Evolutionary conservation across 2,113 vertebrate species (phyloP).

Genomic region (Pterocles gutturalis): DNA sequence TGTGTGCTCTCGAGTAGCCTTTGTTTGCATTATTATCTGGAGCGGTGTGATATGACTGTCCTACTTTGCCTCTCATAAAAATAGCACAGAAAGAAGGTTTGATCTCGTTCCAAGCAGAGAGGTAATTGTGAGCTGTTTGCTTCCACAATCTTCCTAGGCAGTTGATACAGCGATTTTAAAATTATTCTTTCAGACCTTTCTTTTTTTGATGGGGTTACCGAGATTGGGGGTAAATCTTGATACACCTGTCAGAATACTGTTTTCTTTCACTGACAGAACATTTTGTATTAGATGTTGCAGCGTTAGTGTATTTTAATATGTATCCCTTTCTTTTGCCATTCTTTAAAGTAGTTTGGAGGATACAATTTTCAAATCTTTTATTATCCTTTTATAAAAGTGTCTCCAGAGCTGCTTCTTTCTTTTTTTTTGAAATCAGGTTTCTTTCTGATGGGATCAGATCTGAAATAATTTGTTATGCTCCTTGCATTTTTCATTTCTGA

Average conservation of each 20-base stretch:
- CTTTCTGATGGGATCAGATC: background rate
- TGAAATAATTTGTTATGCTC: slow-evolving; percentile 30
- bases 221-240: background rate
- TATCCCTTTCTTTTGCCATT: background rate
- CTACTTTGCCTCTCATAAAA: slow-evolving; percentile 40
- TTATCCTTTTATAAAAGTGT: slow-evolving; percentile 4
- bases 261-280: background rate
- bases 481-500: slow-evolving; percentile 35
- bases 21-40: background rate
- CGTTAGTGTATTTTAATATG: background rate
- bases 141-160: background rate
- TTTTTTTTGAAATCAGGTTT: background rate
- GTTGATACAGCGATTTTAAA: background rate
- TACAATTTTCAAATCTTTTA: slow-evolving; percentile 32
- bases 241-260: background rate
- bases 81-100: slow-evolving; percentile 40
- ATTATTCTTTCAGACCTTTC: background rate
- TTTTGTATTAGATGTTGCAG: background rate
- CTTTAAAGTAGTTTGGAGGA: slow-evolving; percentile 8
- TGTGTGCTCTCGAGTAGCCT: background rate
- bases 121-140: slow-evolving; percentile 48
- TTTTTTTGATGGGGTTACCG: background rate
- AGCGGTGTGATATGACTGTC: background rate
- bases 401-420: background rate
- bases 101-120: slow-evolving; percentile 9